A percentile compares a stretch with the other conserved stretches of the same genome.
These are phyloP conservation scores for Apistogramma diplotaenia DNA, from an alignment of 2,113 vertebrate genomes.

Conservation along the genomic window DNA sequence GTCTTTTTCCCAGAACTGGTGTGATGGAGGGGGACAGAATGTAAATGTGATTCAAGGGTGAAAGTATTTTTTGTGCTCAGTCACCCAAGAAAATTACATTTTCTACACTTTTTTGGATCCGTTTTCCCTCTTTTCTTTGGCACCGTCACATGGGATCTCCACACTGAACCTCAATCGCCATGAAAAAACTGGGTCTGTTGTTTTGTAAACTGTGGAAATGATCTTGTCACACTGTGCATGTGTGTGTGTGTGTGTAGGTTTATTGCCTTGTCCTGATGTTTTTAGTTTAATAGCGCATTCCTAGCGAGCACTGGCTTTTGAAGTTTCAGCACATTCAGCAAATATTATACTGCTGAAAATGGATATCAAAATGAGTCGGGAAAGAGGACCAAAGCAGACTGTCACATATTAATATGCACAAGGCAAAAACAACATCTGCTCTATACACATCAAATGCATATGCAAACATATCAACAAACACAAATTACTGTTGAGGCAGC, in stretches of 20 bases:
- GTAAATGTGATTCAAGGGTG: constrained; percentile 47
- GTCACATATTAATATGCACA: not conserved
- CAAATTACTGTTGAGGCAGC: not conserved
- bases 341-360: not conserved
- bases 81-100: constrained; percentile 30
- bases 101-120: constrained; percentile 15
- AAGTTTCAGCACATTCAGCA: constrained; percentile 30
- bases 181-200: constrained; percentile 40
- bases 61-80: constrained; percentile 56
- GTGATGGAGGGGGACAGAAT: constrained; percentile 48
- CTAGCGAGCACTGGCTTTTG: constrained; percentile 27
- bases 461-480: not conserved
- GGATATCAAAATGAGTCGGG: constrained; percentile 17
- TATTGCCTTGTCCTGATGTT: constrained; percentile 32
- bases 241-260: not conserved
- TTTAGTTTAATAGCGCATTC: constrained; percentile 50
- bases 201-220: constrained; percentile 36
- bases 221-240: constrained; percentile 34
- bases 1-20: constrained; percentile 49
- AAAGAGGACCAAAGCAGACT: not conserved
- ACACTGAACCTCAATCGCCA: not conserved
- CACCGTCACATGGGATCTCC: constrained; percentile 26
- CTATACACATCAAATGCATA: not conserved
- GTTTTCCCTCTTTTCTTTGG: not conserved
- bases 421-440: not conserved